Evolutionary conservation across 1,140 invertebrate species (phyloP).

Genomic region (Drosophila athabasca): DNA sequence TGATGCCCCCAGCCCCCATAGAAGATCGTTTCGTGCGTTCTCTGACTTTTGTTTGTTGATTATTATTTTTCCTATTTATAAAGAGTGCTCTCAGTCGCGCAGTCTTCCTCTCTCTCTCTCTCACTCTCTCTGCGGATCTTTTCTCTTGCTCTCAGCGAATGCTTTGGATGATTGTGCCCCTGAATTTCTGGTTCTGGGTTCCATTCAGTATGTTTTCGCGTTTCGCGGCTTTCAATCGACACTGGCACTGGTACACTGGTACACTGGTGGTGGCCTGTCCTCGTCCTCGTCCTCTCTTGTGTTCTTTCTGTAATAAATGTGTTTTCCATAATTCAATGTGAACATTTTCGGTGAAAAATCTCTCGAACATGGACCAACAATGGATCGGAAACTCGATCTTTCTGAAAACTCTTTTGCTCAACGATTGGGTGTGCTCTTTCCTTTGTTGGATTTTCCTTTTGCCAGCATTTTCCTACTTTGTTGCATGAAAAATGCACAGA

Average conservation of each 20-base stretch:
- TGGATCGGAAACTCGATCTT: constrained; percentile 41
- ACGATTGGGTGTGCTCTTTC: constrained; percentile 34
- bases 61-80: constrained; percentile 73
- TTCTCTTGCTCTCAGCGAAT: constrained; percentile 15
- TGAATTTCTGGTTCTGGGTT: constrained; percentile 55
- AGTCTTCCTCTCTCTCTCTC: not conserved
- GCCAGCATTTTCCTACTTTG: constrained; percentile 19
- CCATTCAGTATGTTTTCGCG: constrained; percentile 69
- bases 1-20: too few species aligned
- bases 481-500: constrained; percentile 32
- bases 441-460: constrained; percentile 2
- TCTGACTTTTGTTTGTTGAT: constrained; percentile 50
- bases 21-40: constrained; percentile 30
- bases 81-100: constrained; percentile 51
- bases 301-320: constrained; percentile 27
- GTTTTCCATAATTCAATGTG: not conserved
- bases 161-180: constrained; percentile 59
- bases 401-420: constrained; percentile 42
- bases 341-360: not conserved
- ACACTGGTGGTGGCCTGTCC: constrained; percentile 6
- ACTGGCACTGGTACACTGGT: constrained; percentile 19
- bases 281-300: constrained; percentile 17
- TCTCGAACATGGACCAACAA: not conserved
- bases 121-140: constrained; percentile 3
- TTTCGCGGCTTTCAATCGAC: constrained; percentile 66